These are phyloP conservation scores for Eciton burchellii DNA, from an alignment of 1,140 invertebrate genomes.

Conservation along the genomic window DNA sequence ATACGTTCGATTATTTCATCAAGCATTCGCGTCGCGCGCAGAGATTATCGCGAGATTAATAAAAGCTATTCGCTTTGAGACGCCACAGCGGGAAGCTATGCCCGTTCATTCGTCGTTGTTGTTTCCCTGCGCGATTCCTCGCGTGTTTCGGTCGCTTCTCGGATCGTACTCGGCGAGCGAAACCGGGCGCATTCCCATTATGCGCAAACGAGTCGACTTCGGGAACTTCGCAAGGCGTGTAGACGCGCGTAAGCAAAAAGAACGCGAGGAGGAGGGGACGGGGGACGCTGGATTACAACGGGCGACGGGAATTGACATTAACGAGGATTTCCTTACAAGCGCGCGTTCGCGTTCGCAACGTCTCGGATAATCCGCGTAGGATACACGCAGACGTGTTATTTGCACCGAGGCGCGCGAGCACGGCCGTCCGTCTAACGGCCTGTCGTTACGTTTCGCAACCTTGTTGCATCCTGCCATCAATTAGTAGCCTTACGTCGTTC, in stretches of 20 bases:
- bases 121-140: background rate
- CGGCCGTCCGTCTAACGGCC: constrained; percentile 39
- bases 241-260: constrained; percentile 64
- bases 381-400: constrained; percentile 42
- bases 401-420: constrained; percentile 41
- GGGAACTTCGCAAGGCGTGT: constrained; percentile 54
- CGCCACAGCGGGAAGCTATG: too few species aligned
- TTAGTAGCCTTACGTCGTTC: constrained; percentile 32
- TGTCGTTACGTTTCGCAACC: constrained; percentile 60
- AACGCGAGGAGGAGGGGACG: background rate
- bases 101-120: constrained; percentile 10
- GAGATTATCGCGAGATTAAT: background rate
- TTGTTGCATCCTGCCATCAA: constrained; percentile 49
- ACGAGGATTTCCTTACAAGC: constrained; percentile 73
- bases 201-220: constrained; percentile 53
- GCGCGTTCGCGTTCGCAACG: constrained; percentile 31
- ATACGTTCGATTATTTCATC: constrained; percentile 1
- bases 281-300: constrained; percentile 69
- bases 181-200: constrained; percentile 61
- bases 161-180: constrained; percentile 39
- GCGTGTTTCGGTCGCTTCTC: constrained; percentile 29
- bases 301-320: constrained; percentile 73
- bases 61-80: background rate
- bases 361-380: constrained; percentile 39
- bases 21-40: background rate